Evolutionary conservation across 2,797 vertebrate species (phyloP).

Genomic region (Microchirus variegatus): DNA sequence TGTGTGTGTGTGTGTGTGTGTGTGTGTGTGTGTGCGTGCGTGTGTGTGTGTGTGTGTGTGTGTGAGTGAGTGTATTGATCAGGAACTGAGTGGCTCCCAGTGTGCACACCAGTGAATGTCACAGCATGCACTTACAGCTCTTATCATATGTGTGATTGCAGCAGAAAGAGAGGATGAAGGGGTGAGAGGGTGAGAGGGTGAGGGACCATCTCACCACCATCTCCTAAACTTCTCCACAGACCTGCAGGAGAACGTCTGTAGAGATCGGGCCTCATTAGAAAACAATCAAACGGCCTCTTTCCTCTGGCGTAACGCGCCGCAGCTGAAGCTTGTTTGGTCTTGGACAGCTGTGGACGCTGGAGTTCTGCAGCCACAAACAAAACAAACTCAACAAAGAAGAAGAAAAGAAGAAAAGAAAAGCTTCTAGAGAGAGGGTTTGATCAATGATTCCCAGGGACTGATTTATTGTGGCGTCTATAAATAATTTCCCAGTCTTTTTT

Average conservation of each 20-base stretch:
- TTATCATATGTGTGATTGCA: constrained; percentile 10
- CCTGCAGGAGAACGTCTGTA: constrained; percentile 13
- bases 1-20: no score
- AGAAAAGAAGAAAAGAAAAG: no score
- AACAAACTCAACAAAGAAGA: neutral
- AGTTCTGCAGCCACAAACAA: neutral
- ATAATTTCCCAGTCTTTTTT: neutral
- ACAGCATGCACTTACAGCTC: constrained; percentile 10
- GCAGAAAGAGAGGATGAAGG: neutral
- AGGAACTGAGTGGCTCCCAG: constrained; percentile 57
- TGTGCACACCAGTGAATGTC: constrained; percentile 56
- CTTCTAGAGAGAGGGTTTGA: no score
- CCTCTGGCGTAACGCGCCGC: constrained; percentile 3
- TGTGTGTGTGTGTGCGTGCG: constrained; percentile 16
- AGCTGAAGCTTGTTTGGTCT: neutral
- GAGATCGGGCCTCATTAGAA: constrained; percentile 24
- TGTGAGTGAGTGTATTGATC: constrained; percentile 64
- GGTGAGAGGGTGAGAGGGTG: neutral
- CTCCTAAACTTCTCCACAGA: neutral
- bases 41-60: constrained; percentile 3
- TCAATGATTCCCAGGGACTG: no score
- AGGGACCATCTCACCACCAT: neutral
- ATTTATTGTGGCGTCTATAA: no score
- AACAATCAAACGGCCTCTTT: constrained; percentile 8
- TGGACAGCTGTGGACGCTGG: neutral